These are phyloP conservation scores for Chlamydotis undulata DNA, from an alignment of 2,113 vertebrate species.

Conservation along the genomic window DNA sequence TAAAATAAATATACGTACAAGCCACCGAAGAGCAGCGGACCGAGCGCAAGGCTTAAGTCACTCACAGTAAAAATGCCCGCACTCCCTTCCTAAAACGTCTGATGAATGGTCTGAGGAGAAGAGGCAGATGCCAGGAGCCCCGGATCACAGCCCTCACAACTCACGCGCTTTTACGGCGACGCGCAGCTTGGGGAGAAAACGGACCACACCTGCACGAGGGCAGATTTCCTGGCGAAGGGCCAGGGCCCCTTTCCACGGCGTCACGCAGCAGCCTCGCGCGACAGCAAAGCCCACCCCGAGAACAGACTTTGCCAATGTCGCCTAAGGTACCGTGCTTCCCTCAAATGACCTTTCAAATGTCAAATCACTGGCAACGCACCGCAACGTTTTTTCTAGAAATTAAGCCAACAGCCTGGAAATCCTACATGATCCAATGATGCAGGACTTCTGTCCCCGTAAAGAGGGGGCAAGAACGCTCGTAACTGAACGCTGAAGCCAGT, in stretches of 20 bases:
- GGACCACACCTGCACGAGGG: background rate
- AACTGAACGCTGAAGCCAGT: fast-evolving
- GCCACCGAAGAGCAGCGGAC: background rate
- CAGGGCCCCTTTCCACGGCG: background rate
- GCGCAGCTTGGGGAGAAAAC: background rate
- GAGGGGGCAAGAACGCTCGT: fast-evolving
- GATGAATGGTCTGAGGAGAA: background rate
- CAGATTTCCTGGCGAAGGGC: background rate
- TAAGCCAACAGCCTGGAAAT: background rate
- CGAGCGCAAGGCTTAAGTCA: background rate
- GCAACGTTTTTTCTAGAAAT: fast-evolving
- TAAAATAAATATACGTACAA: background rate
- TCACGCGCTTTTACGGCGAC: background rate
- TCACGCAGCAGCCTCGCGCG: fast-evolving
- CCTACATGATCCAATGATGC: fast-evolving
- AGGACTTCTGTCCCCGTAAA: fast-evolving
- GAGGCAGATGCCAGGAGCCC: background rate
- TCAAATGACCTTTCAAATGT: background rate
- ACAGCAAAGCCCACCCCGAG: fast-evolving
- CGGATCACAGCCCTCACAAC: background rate
- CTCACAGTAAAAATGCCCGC: background rate
- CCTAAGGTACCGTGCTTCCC: background rate
- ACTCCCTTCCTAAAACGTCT: background rate
- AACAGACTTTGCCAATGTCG: background rate
- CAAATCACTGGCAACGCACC: background rate